Evolutionary conservation across 2,888 invertebrate species (phyloP).

Genomic region (Galerucella pusilla): DNA sequence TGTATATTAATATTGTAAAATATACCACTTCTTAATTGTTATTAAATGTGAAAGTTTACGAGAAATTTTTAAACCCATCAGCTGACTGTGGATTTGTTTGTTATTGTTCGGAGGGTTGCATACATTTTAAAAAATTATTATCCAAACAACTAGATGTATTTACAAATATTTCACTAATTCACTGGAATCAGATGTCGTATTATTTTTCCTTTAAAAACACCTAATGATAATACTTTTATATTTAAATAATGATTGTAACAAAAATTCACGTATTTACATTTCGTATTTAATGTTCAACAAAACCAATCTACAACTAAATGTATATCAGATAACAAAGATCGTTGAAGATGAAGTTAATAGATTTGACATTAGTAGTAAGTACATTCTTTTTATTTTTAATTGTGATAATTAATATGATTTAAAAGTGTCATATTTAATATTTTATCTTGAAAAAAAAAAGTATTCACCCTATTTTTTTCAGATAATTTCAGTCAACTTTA

Average conservation of each 20-base stretch:
- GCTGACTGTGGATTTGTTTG: no score
- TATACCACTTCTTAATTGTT: no score
- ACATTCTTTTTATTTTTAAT: neutral
- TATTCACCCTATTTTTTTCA: neutral
- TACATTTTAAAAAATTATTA: no score
- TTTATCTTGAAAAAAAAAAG: no score
- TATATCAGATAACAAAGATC: neutral
- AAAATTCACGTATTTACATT: neutral
- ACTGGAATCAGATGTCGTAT: neutral
- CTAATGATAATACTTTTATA: neutral
- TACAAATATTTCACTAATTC: neutral
- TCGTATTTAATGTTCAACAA: no score
- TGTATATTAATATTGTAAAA: no score
- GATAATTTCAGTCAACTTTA: neutral
- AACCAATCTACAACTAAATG: neutral
- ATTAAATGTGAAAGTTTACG: no score
- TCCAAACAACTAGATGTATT: neutral
- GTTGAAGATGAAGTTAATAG: slow-evolving; percentile 9
- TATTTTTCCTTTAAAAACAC: neutral
- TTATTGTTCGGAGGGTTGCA: no score
- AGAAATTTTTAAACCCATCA: no score
- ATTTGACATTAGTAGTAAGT: slow-evolving; percentile 11
- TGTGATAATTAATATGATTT: neutral
- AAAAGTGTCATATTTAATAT: neutral
- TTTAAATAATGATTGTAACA: neutral